phyloP scores from a whole-genome alignment of 2,113 vertebrate species.

The Hiodon alosoides region DNA sequence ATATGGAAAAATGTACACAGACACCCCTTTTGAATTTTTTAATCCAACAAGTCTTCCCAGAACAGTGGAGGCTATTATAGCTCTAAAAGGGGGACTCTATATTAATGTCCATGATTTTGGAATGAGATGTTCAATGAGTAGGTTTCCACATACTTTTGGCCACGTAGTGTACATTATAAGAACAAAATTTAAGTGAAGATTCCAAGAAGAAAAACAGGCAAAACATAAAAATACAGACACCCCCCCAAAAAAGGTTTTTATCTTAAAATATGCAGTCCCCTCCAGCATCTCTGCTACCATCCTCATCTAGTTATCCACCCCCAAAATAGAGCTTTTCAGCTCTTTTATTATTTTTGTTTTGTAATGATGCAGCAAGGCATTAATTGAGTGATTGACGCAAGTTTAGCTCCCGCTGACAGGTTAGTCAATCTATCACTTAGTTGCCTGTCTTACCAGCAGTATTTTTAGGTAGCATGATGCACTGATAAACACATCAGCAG shows the following conservation, averaged over 20 bases:
- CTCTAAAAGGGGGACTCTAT: too few species aligned
- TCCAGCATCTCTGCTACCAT: not conserved
- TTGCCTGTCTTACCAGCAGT: not conserved
- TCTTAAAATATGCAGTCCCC: too few species aligned
- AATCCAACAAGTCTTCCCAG: too few species aligned
- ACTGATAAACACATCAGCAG: slow-evolving; percentile 2
- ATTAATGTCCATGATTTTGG: too few species aligned
- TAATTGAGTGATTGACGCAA: slow-evolving; percentile 13
- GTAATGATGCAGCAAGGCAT: not conserved
- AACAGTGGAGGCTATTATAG: too few species aligned
- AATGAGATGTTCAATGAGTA: too few species aligned
- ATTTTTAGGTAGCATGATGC: not conserved
- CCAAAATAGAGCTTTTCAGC: not conserved
- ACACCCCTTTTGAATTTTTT: not conserved
- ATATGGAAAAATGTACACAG: not conserved
- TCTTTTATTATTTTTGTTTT: not conserved
- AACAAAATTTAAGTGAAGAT: not conserved
- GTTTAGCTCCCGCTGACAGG: not conserved
- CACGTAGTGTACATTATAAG: too few species aligned
- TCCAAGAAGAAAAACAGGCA: not conserved
- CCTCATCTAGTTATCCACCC: not conserved
- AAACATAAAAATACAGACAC: too few species aligned
- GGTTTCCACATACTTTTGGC: too few species aligned
- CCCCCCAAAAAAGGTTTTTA: too few species aligned
- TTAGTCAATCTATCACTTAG: slow-evolving; percentile 15